phyloP scores from a whole-genome alignment of 2,797 vertebrate genomes.

The Pteropus rufus region DNA sequence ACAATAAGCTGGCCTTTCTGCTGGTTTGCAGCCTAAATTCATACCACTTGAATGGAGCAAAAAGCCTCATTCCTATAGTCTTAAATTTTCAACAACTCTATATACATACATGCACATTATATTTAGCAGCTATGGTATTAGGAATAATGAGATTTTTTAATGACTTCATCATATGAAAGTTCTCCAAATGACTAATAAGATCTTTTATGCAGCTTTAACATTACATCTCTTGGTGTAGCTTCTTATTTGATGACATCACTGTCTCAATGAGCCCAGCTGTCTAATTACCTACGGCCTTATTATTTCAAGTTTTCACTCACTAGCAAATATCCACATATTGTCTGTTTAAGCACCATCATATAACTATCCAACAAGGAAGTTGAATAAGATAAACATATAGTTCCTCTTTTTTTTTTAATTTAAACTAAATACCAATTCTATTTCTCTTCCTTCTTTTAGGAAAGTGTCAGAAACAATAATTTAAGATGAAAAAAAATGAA shows the following conservation, averaged over 20 bases:
- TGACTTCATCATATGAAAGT: constrained; percentile 50
- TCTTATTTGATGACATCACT: neutral
- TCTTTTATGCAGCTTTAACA: neutral
- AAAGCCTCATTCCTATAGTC: neutral
- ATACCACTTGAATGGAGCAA: neutral
- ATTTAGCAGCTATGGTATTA: constrained; percentile 74
- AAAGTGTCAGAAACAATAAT: constrained; percentile 79
- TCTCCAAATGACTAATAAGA: constrained; percentile 62
- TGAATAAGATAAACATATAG: constrained; percentile 92
- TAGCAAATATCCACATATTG: constrained; percentile 77
- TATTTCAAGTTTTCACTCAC: constrained; percentile 73
- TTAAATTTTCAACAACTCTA: constrained; percentile 13
- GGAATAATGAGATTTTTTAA: constrained; percentile 77
- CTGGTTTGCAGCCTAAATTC: neutral
- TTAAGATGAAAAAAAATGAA: constrained; percentile 92
- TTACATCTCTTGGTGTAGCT: neutral
- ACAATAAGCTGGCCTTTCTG: neutral
- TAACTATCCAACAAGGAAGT: constrained; percentile 74
- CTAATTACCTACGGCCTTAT: constrained; percentile 71
- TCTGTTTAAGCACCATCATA: constrained; percentile 72
- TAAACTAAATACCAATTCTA: constrained; percentile 77
- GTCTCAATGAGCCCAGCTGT: constrained; percentile 63
- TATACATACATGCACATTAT: neutral
- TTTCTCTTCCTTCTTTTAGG: constrained; percentile 80
- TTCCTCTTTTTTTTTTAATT: constrained; percentile 78